phyloP scores from a whole-genome alignment of 2,888 invertebrate species.

The Hydrotaea cyrtoneurina region DNA sequence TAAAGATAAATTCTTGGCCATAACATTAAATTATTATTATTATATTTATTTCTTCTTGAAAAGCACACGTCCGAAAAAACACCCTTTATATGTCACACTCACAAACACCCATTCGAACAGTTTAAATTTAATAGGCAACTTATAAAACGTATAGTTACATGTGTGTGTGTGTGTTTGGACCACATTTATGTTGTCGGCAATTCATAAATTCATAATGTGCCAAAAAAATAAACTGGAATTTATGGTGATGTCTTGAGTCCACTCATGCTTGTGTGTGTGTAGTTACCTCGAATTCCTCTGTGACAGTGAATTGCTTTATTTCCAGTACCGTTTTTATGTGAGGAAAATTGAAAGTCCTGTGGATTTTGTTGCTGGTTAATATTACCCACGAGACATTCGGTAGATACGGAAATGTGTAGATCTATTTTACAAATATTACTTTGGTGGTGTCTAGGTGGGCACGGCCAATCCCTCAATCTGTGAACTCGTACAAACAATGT shows the following conservation, averaged over 20 bases:
- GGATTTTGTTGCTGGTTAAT: neutral
- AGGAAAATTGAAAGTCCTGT: neutral
- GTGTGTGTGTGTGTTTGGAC: neutral
- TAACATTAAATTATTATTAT: too few species aligned
- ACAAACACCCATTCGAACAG: neutral
- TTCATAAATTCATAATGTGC: conserved; percentile 34
- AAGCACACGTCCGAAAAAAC: too few species aligned
- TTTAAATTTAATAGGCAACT: conserved; percentile 7
- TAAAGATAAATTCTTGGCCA: too few species aligned
- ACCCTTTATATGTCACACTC: too few species aligned
- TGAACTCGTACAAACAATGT: too few species aligned
- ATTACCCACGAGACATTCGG: neutral
- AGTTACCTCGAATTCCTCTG: neutral
- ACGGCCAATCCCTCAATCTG: too few species aligned
- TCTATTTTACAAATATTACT: neutral
- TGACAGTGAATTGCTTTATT: neutral
- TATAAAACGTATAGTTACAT: neutral
- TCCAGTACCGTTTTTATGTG: neutral
- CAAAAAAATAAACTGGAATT: conserved; percentile 16
- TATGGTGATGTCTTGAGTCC: neutral
- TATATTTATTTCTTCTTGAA: too few species aligned
- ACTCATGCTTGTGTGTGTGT: neutral
- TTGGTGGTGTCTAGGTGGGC: neutral
- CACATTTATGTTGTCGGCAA: conserved; percentile 3
- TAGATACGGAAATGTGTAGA: neutral